phyloP scores from a whole-genome alignment of 2,888 invertebrate genomes.

The Agrochola litura region DNA sequence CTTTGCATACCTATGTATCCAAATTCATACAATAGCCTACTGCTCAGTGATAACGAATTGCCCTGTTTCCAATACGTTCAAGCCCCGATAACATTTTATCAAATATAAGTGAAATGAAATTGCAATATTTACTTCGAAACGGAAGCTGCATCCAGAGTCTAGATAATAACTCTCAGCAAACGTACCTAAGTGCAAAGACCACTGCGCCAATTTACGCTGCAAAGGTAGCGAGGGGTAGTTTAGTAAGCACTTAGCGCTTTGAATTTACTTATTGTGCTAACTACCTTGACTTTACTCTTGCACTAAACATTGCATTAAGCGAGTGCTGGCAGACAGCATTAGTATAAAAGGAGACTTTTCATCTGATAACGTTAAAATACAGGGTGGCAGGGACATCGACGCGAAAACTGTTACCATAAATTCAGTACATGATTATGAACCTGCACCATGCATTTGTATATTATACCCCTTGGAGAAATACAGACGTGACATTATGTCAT shows the following conservation, averaged over 20 bases:
- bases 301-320: background rate
- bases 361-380: background rate
- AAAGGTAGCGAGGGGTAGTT: slow-evolving; percentile 27
- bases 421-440: too few relatives aligned
- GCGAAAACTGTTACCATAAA: too few relatives aligned
- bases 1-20: background rate
- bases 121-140: slow-evolving; percentile 5
- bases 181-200: slow-evolving; percentile 21
- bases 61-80: slow-evolving; percentile 6
- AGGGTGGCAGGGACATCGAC: too few relatives aligned
- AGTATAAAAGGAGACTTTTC: background rate
- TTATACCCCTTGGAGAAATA: too few relatives aligned
- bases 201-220: slow-evolving; percentile 37
- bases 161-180: slow-evolving; percentile 33
- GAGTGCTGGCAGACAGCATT: background rate
- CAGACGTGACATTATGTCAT: too few relatives aligned
- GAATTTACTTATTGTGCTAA: slow-evolving; percentile 30
- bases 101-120: slow-evolving; percentile 21
- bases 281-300: slow-evolving; percentile 14
- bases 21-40: background rate
- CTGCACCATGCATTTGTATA: too few relatives aligned
- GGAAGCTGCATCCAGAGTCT: slow-evolving; percentile 4
- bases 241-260: slow-evolving; percentile 32
- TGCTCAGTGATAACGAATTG: slow-evolving; percentile 1
- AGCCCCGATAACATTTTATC: slow-evolving; percentile 8